phyloP scores from a whole-genome alignment of 2,797 vertebrate species.

The Pipistrellus nathusii region DNA sequence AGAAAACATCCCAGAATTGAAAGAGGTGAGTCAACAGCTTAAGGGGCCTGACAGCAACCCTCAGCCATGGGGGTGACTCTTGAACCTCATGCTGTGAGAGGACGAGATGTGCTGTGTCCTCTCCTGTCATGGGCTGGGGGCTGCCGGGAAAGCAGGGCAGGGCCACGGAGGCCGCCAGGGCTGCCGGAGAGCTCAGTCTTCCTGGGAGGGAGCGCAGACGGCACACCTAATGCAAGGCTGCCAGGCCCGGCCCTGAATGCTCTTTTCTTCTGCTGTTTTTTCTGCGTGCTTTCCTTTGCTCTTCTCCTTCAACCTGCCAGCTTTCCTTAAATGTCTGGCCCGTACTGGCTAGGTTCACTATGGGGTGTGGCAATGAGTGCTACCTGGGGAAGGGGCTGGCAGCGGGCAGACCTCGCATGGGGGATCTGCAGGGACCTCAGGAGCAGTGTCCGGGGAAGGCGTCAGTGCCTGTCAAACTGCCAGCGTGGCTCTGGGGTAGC shows the following conservation, averaged over 20 bases:
- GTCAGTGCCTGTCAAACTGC: rapidly evolving
- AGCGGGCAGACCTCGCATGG: not conserved
- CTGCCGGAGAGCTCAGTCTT: not conserved
- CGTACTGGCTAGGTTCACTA: not conserved
- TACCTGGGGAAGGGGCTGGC: not conserved
- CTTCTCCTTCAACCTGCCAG: not conserved
- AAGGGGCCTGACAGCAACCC: not conserved
- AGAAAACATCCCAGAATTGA: not conserved
- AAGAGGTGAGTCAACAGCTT: no score
- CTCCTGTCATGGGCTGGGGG: not conserved
- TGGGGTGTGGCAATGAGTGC: rapidly evolving
- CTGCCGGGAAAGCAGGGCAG: not conserved
- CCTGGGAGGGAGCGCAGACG: not conserved
- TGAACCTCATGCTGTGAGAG: rapidly evolving
- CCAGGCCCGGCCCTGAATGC: no score
- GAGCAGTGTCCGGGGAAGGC: rapidly evolving
- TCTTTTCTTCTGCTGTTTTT: not conserved
- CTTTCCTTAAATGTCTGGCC: no score
- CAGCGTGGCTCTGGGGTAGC: not conserved
- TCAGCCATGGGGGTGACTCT: not conserved
- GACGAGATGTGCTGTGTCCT: rapidly evolving
- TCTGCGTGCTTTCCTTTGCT: not conserved
- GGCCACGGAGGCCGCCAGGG: no score
- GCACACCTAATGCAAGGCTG: not conserved
- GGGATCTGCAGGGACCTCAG: no score